Conservation (phyloP, 1,140 invertebrate genomes). For the Dolichoris vasculosae region DNA sequence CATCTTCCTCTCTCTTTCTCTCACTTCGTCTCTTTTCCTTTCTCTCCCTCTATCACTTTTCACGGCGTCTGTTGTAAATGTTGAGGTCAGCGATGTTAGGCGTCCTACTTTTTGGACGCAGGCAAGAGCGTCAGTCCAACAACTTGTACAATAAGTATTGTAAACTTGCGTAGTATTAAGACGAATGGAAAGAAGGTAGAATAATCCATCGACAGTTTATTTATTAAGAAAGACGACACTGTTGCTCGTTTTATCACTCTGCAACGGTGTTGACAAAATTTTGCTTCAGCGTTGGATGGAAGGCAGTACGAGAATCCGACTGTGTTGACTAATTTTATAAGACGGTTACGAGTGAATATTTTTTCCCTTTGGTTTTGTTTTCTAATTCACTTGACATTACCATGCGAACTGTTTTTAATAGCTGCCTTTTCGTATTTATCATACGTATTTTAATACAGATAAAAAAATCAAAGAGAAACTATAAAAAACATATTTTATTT, state of each 20-base stretch:
- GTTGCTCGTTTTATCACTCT: slow-evolving; percentile 18
- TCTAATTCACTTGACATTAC: not conserved
- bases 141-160: not conserved
- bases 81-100: not conserved
- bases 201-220: not conserved
- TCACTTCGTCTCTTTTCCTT: not conserved
- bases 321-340: slow-evolving; percentile 25
- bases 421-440: not conserved
- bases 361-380: not conserved
- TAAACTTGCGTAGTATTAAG: not conserved
- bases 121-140: not conserved
- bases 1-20: not conserved
- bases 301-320: not conserved
- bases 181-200: not conserved
- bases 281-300: slow-evolving; percentile 7
- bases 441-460: not conserved
- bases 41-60: not conserved
- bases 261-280: slow-evolving; percentile 42
- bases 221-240: not conserved
- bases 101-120: slow-evolving; percentile 23
- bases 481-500: not conserved
- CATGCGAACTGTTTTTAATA: slow-evolving; percentile 15
- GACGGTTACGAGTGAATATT: not conserved
- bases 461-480: not conserved
- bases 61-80: slow-evolving; percentile 1